Base-by-base conservation (phyloP, 2,113 vertebrate genomes). In the Ophiodon elongatus region DNA sequence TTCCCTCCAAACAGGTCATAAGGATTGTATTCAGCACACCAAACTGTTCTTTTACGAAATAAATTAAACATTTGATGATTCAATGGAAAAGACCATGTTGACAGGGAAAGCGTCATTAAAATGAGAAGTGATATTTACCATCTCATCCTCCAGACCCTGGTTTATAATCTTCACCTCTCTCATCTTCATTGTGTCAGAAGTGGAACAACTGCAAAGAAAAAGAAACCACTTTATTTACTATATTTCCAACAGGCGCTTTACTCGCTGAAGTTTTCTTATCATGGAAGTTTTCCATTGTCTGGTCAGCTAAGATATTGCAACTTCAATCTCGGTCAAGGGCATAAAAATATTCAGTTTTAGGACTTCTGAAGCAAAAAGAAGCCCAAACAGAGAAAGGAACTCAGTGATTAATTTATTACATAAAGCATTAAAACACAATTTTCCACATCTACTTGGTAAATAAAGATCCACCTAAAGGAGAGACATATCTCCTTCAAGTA, bases 141-240 rank as follows among this genome's bases (percentile, higher is more conserved):
- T 97, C 94, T 98, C 97, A 89, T 98, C 97, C 89, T 98, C 97
- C 85, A 96, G 95, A 76, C 94, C 95, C 91, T 95, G 93, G 88
- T 98, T 98, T 78, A 98, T 93, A 76, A 95, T 93, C 78, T 96
- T 96, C 79, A 91, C 94, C 79, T 97, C 97, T 87, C 93, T 94
- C 74, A 91, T 97, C 87, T 96, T 96, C 97, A 98, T 98, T 73
- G 89, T 96, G 94, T 76, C 80, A 63, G 39, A 88, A 27, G 43
- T 60, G 47, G 33, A 76, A 9, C 69, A 62, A 63, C 90, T 91
- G 29, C 14, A 31, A 59, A 71, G 47, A 63, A n/a, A 84, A 11
- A 41, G 4, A 74, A 2, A 21, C 23, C 5, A 68, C 15, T 13
- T 31, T 10, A 3, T 60, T 59, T 21, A 33, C 15, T 23, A 0